A percentile compares a stretch with the other conserved stretches of the same genome.
phyloP scores from a whole-genome alignment of 2,888 invertebrate genomes.

The Limnephilus rhombicus region DNA sequence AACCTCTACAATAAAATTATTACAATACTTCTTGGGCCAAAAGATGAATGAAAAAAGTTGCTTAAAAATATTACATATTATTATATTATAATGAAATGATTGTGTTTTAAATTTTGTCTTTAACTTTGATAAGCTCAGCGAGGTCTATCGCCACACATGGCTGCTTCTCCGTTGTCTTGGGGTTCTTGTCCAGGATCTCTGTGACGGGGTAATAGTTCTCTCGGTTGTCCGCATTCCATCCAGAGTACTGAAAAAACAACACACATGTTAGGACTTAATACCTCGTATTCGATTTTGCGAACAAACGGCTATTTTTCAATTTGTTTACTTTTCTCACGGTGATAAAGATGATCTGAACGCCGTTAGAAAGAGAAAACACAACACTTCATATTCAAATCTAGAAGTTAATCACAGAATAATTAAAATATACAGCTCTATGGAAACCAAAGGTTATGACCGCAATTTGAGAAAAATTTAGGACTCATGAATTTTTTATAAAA shows the following conservation, averaged over 20 bases:
- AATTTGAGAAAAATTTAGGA: no score
- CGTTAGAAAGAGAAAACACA: no score
- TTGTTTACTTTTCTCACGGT: no score
- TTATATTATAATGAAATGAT: constrained; percentile 70
- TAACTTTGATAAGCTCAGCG: constrained; percentile 77
- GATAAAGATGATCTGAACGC: no score
- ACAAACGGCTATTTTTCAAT: no score
- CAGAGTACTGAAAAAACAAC: constrained; percentile 75
- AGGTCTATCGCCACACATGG: constrained; percentile 78
- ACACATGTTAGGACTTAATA: no score
- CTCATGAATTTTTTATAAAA: no score
- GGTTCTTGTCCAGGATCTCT: constrained; percentile 77
- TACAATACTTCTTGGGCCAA: constrained; percentile 48
- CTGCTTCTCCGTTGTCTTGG: constrained; percentile 77
- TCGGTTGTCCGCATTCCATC: constrained; percentile 80
- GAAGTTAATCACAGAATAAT: no score
- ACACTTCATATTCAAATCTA: no score
- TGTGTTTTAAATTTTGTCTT: constrained; percentile 72
- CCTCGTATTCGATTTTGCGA: no score
- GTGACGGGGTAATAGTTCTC: constrained; percentile 80
- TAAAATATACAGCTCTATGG: no score
- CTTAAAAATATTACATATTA: constrained; percentile 73
- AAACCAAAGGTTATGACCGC: no score
- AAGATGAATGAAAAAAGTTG: constrained; percentile 69
- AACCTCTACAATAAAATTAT: neutral